Conservation (phyloP, 2,113 vertebrate species). For the Morone chrysops region DNA sequence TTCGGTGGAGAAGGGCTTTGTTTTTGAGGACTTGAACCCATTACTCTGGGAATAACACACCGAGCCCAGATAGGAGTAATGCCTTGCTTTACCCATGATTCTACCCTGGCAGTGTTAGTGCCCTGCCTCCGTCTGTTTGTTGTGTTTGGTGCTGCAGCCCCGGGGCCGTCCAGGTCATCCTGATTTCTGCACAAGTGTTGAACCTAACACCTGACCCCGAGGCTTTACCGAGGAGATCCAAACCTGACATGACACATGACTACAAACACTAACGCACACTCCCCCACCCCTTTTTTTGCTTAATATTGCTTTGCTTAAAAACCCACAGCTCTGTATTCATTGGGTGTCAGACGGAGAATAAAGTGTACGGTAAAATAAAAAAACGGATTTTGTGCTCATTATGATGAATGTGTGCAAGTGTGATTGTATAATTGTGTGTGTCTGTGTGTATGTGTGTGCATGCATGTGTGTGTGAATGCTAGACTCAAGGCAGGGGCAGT, state of each 20-base stretch:
- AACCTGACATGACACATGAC: constrained; percentile 73
- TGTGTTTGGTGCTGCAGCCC: constrained; percentile 63
- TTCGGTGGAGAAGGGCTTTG: not conserved
- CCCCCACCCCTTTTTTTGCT: not conserved
- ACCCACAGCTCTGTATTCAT: constrained; percentile 57
- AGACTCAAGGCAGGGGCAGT: constrained; percentile 44
- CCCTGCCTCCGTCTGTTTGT: constrained; percentile 60
- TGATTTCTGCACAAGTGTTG: constrained; percentile 77
- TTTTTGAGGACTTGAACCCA: not conserved
- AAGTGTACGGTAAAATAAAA: constrained; percentile 64
- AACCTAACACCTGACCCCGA: constrained; percentile 81
- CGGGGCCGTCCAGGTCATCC: constrained; percentile 69
- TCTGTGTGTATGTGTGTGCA: not conserved
- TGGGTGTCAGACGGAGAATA: constrained; percentile 60
- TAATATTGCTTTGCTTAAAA: constrained; percentile 20
- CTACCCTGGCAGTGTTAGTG: constrained; percentile 27
- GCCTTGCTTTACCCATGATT: constrained; percentile 26
- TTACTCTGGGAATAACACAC: not conserved
- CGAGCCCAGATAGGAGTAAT: constrained; percentile 2
- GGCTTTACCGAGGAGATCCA: constrained; percentile 67
- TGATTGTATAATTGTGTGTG: constrained; percentile 4
- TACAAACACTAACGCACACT: constrained; percentile 35
- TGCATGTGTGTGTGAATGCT: constrained; percentile 34
- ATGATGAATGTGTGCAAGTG: constrained; percentile 40
- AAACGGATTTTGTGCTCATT: constrained; percentile 45